Evolutionary conservation across 1,140 invertebrate genomes (phyloP), one percentile per base, ranked within the genome.

Genomic region (Drosophila leontia): DNA sequence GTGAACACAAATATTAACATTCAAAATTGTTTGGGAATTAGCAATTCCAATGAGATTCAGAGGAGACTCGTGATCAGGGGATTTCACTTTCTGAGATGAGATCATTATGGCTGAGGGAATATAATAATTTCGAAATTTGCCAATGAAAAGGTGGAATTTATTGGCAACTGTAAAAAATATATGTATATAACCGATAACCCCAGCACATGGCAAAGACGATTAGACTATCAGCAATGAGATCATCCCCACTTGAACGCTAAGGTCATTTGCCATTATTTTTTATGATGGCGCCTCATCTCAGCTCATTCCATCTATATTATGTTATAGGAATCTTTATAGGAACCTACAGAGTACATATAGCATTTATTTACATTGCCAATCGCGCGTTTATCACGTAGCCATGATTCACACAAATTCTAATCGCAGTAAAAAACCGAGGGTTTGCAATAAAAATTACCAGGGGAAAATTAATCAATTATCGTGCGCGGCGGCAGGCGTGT

Each of bases 361-460:
- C 35, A 17, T 6, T 37, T 71, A 61, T 76, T 64, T 67, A 39
- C 29, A 32, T 8, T 29, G 15, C 56, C 53, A 67, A 72, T 64
- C 64, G 59, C 19, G 41, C 19, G 64, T 59, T 55, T 65, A 79
- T 78, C 79, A 78, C 78, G 61, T 77, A 35, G 50, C 26, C 51
- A 65, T 86, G 82, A 86, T 76, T 86, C 83, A 86, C 70, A 68
- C 61, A 41, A 34, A 74, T 74, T 63, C 63, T 79, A 64, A 69
- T 75, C 62, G 65, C 42, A 42, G 42, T n/a, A 47, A 71, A 69
- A 51, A 48, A 26, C 23, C 1, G 15, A 35, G 34, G 64, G 48
- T 48, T 51, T 48, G 57, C 65, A 59, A 47, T 69, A 75, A 59
- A 60, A 69, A 60, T 75, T 64, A 51, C 45, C 44, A 39, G 19